Conservation (phyloP, 2,888 invertebrate genomes). For the Brachyptera putata region DNA sequence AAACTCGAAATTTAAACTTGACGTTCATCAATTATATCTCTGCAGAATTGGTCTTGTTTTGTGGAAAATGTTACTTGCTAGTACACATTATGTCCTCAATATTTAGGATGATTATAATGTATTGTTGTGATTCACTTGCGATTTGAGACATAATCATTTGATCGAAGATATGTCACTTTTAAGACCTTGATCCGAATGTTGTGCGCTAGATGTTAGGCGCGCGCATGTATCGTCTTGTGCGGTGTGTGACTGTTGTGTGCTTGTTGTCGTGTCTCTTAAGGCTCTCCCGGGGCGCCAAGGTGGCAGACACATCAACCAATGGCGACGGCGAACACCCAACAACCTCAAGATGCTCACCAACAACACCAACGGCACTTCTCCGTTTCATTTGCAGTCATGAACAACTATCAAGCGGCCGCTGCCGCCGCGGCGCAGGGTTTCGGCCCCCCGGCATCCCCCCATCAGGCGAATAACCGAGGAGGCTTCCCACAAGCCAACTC, state of each 20-base stretch:
- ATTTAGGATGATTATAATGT: too few relatives aligned
- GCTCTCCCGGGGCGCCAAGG: conserved; percentile 23
- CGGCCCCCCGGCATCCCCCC: conserved; percentile 79
- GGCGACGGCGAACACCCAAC: conserved; percentile 9
- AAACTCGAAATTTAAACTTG: too few relatives aligned
- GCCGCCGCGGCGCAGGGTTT: conserved; percentile 66
- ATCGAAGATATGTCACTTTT: not conserved
- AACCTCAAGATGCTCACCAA: not conserved
- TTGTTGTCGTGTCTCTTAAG: conserved; percentile 27
- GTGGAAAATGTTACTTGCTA: too few relatives aligned
- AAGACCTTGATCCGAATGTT: not conserved
- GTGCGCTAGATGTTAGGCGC: not conserved
- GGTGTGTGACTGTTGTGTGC: conserved; percentile 24
- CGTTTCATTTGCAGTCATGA: conserved; percentile 72
- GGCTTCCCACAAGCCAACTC: conserved; percentile 90
- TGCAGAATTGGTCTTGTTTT: too few relatives aligned
- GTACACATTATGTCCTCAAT: too few relatives aligned
- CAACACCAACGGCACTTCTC: conserved; percentile 13
- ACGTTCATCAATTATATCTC: too few relatives aligned
- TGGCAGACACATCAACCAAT: conserved; percentile 27
- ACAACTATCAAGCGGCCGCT: conserved; percentile 85
- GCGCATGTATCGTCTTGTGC: not conserved
- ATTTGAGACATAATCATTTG: too few relatives aligned
- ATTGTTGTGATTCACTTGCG: too few relatives aligned
- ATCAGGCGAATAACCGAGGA: conserved; percentile 60